phyloP scores from a whole-genome alignment of 2,888 invertebrate genomes.

The Quadroppia sp. region DNA sequence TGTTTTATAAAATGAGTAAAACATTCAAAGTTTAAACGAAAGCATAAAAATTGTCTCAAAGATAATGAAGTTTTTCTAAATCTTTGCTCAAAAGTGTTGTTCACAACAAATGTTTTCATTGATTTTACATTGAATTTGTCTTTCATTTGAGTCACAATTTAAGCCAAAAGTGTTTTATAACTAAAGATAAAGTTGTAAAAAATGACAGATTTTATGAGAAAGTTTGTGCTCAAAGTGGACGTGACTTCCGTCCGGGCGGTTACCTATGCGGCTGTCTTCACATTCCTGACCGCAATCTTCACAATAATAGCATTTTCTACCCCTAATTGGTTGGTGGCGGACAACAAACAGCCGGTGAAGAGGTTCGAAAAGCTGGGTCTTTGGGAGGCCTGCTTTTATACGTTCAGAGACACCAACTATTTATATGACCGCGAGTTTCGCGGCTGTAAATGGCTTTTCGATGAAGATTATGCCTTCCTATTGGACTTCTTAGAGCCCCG shows the following conservation, averaged over 20 bases:
- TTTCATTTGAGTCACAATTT: neutral
- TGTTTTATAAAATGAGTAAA: neutral
- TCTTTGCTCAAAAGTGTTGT: neutral
- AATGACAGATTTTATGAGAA: conserved; percentile 27
- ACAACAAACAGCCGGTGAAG: conserved; percentile 48
- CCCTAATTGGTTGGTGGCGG: conserved; percentile 51
- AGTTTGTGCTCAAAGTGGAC: conserved; percentile 37
- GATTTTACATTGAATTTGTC: neutral
- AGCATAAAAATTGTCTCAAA: neutral
- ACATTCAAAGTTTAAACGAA: neutral
- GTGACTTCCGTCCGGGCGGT: conserved; percentile 38
- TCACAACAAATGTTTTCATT: neutral
- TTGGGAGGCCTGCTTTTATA: conserved; percentile 89
- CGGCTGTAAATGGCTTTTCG: conserved; percentile 96
- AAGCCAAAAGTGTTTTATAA: neutral
- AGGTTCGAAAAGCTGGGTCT: conserved; percentile 62
- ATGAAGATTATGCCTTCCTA: conserved; percentile 93
- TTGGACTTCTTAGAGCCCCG: conserved; percentile 79
- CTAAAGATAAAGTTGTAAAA: neutral
- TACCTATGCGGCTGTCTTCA: conserved; percentile 43
- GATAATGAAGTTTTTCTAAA: neutral
- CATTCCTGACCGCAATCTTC: conserved; percentile 46
- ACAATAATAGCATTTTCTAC: conserved; percentile 50
- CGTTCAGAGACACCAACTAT: conserved; percentile 68
- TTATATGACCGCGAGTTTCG: conserved; percentile 73